Percentiles rank a stretch among this genome's conserved stretches.
Conservation (phyloP, 2,888 invertebrate genomes). For the Agrotis segetum region DNA sequence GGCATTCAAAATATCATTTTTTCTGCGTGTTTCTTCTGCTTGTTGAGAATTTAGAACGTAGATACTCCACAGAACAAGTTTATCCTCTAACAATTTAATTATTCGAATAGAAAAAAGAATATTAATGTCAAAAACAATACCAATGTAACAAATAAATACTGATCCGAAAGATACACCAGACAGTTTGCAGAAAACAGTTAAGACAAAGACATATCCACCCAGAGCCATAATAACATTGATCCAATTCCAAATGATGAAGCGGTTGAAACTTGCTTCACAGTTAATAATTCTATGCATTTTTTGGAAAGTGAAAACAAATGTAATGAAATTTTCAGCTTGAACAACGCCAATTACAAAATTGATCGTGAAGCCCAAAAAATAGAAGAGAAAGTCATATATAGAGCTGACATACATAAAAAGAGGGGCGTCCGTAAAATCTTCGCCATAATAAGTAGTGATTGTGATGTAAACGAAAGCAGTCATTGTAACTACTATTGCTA, state of each 20-base stretch:
- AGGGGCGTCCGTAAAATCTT: neutral
- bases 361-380: neutral
- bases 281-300: slow-evolving; percentile 22
- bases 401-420: neutral
- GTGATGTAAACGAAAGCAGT: neutral
- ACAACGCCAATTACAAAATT: neutral
- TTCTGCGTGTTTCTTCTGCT: neutral
- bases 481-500: neutral
- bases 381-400: neutral
- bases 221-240: slow-evolving; percentile 5
- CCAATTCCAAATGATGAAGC: slow-evolving; percentile 21
- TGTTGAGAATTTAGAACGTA: neutral
- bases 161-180: neutral
- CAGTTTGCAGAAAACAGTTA: neutral
- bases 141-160: neutral
- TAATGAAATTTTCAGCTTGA: neutral
- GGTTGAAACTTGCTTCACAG: neutral
- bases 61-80: slow-evolving; percentile 13
- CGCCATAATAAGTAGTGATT: neutral
- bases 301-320: slow-evolving; percentile 21
- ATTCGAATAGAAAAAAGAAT: slow-evolving; percentile 25
- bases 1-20: neutral
- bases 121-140: slow-evolving; percentile 21
- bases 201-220: neutral
- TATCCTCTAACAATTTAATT: slow-evolving; percentile 11